phyloP scores from a whole-genome alignment of 92 coral and sea anemone genomes.

The Parazoanthus darwini region DNA sequence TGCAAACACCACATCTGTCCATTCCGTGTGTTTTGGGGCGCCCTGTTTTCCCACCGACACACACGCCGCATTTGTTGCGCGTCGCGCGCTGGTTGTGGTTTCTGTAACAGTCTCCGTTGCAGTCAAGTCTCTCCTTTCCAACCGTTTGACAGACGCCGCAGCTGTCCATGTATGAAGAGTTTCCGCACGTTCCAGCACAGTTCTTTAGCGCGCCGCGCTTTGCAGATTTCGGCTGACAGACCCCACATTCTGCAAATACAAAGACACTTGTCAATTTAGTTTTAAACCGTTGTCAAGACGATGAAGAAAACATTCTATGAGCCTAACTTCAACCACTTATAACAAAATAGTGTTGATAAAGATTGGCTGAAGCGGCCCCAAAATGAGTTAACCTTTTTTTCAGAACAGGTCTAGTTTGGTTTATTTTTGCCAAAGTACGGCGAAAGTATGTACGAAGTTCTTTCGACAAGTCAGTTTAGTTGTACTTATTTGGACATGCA shows the following conservation, averaged over 20 bases:
- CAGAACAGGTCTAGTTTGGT: too few relatives aligned
- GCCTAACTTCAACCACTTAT: too few relatives aligned
- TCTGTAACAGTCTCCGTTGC: conserved; percentile 22
- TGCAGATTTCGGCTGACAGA: not conserved
- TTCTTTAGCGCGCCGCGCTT: conserved; percentile 5
- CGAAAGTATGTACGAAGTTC: too few relatives aligned
- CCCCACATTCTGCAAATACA: conserved; percentile 23
- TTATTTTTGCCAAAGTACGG: too few relatives aligned
- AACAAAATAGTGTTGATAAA: too few relatives aligned
- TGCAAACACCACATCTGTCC: conserved; percentile 30
- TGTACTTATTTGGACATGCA: too few relatives aligned
- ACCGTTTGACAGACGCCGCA: conserved; percentile 25
- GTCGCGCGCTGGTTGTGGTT: not conserved
- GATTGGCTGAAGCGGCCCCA: too few relatives aligned
- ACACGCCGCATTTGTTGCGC: not conserved
- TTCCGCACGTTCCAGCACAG: conserved; percentile 23
- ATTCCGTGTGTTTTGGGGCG: not conserved
- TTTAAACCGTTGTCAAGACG: not conserved
- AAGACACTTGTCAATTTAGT: not conserved
- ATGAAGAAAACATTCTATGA: not conserved
- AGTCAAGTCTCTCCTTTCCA: conserved; percentile 29
- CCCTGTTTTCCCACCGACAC: conserved; percentile 39
- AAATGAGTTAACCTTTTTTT: too few relatives aligned
- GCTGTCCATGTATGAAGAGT: not conserved
- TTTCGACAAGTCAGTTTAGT: too few relatives aligned